phyloP scores from a whole-genome alignment of 1,140 invertebrate genomes.

The Sarcophaga bullata region DNA sequence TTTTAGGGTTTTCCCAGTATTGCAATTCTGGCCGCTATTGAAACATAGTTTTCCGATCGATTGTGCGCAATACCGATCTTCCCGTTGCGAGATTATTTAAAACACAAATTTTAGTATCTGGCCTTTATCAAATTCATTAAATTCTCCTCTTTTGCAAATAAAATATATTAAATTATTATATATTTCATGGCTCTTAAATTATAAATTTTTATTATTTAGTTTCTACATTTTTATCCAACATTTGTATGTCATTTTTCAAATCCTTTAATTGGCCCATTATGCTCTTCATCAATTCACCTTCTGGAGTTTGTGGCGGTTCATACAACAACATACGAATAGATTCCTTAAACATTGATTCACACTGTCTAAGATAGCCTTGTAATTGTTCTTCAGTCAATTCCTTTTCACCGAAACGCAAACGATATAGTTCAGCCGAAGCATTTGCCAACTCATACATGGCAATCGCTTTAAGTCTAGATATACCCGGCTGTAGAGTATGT shows the following conservation, averaged over 20 bases:
- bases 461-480: constrained; percentile 76
- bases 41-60: too few species aligned
- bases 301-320: constrained; percentile 77
- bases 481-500: constrained; percentile 76
- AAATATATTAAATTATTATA: too few species aligned
- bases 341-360: constrained; percentile 71
- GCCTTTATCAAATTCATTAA: too few species aligned
- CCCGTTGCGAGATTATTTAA: too few species aligned
- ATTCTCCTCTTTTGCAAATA: too few species aligned
- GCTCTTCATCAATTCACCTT: constrained; percentile 74
- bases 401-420: constrained; percentile 54
- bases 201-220: too few species aligned
- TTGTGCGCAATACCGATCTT: too few species aligned
- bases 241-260: constrained; percentile 69
- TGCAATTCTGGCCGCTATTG: too few species aligned
- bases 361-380: constrained; percentile 67
- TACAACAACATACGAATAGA: constrained; percentile 75
- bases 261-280: constrained; percentile 73
- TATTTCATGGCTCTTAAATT: too few species aligned
- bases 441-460: constrained; percentile 80
- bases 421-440: constrained; percentile 72
- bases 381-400: constrained; percentile 46
- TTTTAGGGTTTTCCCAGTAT: too few species aligned
- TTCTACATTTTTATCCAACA: neutral
- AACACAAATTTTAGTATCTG: too few species aligned